A percentile compares a stretch with the other conserved stretches of the same genome.
These are phyloP conservation scores for Helicoverpa assulta DNA, from an alignment of 2,888 invertebrate genomes.

Conservation along the genomic window DNA sequence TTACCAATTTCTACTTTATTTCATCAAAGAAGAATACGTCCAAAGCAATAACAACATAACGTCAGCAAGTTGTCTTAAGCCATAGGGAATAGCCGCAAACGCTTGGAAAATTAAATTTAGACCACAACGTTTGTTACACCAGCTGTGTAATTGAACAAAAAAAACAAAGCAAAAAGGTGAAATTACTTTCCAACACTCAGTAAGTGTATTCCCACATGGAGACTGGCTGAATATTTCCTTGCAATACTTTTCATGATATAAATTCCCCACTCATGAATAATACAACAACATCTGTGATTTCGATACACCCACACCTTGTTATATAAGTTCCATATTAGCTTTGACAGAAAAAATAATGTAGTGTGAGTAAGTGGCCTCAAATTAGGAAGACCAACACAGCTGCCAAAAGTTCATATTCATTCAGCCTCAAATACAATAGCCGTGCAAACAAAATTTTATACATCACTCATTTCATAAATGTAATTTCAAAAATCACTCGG, in stretches of 20 bases:
- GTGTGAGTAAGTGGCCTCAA: neutral
- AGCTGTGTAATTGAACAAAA: constrained; percentile 68
- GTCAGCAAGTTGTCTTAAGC: constrained; percentile 59
- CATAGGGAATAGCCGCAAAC: constrained; percentile 51
- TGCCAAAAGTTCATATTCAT: no score
- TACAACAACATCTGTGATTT: constrained; percentile 26
- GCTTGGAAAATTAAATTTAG: constrained; percentile 59
- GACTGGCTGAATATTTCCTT: constrained; percentile 35
- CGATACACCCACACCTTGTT: constrained; percentile 12
- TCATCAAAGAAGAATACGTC: constrained; percentile 27
- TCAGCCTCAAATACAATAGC: neutral
- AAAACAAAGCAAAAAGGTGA: constrained; percentile 60
- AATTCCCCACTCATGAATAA: constrained; percentile 50
- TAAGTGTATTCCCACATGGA: constrained; percentile 62
- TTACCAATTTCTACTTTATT: constrained; percentile 38
- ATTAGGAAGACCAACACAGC: no score
- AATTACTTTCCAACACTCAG: constrained; percentile 66
- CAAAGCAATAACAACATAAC: constrained; percentile 55
- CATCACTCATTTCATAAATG: constrained; percentile 19
- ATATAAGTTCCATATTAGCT: constrained; percentile 5
- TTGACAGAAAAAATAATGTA: neutral
- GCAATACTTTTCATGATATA: constrained; percentile 34
- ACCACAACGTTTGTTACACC: constrained; percentile 64
- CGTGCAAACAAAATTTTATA: constrained; percentile 15
- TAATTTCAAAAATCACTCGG: constrained; percentile 18